Conservation (phyloP, 2,888 invertebrate species). For the Meghimatium bilineatum region DNA sequence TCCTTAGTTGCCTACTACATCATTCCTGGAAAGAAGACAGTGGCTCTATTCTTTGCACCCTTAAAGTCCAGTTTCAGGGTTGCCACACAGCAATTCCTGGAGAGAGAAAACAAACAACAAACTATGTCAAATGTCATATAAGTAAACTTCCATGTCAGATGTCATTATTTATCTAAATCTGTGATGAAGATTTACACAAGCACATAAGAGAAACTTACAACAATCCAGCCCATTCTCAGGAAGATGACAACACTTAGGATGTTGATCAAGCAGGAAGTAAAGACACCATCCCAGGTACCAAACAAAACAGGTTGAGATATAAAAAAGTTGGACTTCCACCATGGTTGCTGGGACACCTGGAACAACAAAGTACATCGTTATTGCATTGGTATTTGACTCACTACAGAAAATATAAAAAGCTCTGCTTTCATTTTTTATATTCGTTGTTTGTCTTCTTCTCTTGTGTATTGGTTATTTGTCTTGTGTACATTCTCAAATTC, state of each 20-base stretch:
- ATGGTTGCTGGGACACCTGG: conserved; percentile 81
- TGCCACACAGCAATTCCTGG: too few relatives aligned
- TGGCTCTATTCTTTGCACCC: too few relatives aligned
- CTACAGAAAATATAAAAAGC: neutral
- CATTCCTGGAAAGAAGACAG: too few relatives aligned
- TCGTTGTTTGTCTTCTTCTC: neutral
- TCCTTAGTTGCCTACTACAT: too few relatives aligned
- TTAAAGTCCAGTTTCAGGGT: too few relatives aligned
- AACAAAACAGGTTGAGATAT: conserved; percentile 96
- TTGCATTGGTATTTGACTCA: neutral
- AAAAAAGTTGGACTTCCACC: conserved; percentile 98
- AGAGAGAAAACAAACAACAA: too few relatives aligned
- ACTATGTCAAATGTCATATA: too few relatives aligned
- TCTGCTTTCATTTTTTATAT: neutral
- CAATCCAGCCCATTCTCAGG: conserved; percentile 97
- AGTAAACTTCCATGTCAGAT: too few relatives aligned
- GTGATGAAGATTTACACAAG: neutral
- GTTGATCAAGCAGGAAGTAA: conserved; percentile 97
- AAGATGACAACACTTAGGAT: conserved; percentile 98
- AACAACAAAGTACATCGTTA: conserved; percentile 44
- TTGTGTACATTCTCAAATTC: too few relatives aligned
- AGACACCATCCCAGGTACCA: conserved; percentile 98
- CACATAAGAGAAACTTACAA: conserved; percentile 80
- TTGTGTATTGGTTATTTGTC: neutral
- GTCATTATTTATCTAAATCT: neutral